These are phyloP conservation scores for Pharmacophagus antenor DNA, from an alignment of 2,888 invertebrate species.

Conservation along the genomic window DNA sequence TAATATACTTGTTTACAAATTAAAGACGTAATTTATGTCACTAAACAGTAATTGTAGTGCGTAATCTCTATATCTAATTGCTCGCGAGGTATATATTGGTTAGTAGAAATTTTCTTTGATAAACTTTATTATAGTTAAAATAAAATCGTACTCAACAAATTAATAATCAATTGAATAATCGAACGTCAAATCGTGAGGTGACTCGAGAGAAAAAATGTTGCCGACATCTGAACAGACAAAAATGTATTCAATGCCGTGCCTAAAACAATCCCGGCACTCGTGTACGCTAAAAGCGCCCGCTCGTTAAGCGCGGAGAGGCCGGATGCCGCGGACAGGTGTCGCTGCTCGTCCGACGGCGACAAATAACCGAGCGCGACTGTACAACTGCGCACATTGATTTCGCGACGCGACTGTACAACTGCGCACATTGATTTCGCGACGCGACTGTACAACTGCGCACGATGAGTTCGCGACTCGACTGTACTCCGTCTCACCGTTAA, in stretches of 20 bases:
- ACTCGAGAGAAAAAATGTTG: neutral
- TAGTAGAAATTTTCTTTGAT: too few relatives aligned
- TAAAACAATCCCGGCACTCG: slow-evolving; percentile 30
- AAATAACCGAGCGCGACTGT: slow-evolving; percentile 26
- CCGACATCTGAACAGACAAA: slow-evolving; percentile 1
- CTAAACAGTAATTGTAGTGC: too few relatives aligned
- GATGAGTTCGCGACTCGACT: too few relatives aligned
- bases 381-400: slow-evolving; percentile 10
- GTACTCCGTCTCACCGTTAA: too few relatives aligned
- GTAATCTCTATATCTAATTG: too few relatives aligned
- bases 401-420: slow-evolving; percentile 18
- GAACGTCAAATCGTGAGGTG: neutral
- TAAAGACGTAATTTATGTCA: too few relatives aligned
- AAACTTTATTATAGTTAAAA: too few relatives aligned
- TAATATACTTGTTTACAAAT: too few relatives aligned
- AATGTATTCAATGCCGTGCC: neutral
- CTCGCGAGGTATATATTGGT: too few relatives aligned
- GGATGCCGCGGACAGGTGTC: slow-evolving; percentile 53
- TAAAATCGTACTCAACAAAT: too few relatives aligned
- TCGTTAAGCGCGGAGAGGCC: slow-evolving; percentile 49
- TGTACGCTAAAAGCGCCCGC: slow-evolving; percentile 35
- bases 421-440: neutral
- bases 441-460: too few relatives aligned
- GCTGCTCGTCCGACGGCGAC: slow-evolving; percentile 46
- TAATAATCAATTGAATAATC: too few relatives aligned